Percentiles rank a stretch among this genome's conserved stretches.
Evolutionary conservation across 2,113 vertebrate species (phyloP).

Genomic region (Cryptomyrus ogoouensis): DNA sequence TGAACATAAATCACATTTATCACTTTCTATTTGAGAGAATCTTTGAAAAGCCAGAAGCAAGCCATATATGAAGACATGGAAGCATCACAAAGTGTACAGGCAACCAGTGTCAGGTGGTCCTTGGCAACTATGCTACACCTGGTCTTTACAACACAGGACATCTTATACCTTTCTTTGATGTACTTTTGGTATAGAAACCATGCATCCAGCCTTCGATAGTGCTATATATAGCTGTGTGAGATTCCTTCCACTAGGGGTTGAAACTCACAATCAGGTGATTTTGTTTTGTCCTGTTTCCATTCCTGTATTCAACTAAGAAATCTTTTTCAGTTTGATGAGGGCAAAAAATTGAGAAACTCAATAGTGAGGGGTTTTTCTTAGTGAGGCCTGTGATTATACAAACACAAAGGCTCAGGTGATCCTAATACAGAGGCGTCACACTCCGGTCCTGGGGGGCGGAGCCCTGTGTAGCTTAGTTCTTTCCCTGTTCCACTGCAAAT

Average conservation of each 20-base stretch:
- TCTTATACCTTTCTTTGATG: background rate
- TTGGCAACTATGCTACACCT: background rate
- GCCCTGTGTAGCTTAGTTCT: background rate
- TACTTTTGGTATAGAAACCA: background rate
- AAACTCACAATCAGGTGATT: background rate
- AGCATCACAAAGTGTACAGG: background rate
- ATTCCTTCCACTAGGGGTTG: background rate
- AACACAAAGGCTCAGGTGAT: background rate
- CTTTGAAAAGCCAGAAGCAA: background rate
- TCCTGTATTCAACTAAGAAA: background rate
- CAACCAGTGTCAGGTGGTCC: background rate
- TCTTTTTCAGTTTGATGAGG: background rate
- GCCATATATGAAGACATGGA: background rate
- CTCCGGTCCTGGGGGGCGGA: too few species aligned
- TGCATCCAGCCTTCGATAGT: background rate
- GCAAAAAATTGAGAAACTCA: background rate
- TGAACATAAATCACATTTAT: background rate
- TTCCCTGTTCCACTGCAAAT: background rate
- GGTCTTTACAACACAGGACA: background rate
- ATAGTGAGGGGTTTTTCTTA: background rate
- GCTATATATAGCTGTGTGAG: background rate
- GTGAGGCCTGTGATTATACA: background rate
- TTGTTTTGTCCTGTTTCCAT: background rate
- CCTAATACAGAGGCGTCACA: background rate
- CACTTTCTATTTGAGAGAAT: background rate